These are phyloP conservation scores for Mylabris sibirica DNA, from an alignment of 2,888 invertebrate genomes.

Conservation along the genomic window DNA sequence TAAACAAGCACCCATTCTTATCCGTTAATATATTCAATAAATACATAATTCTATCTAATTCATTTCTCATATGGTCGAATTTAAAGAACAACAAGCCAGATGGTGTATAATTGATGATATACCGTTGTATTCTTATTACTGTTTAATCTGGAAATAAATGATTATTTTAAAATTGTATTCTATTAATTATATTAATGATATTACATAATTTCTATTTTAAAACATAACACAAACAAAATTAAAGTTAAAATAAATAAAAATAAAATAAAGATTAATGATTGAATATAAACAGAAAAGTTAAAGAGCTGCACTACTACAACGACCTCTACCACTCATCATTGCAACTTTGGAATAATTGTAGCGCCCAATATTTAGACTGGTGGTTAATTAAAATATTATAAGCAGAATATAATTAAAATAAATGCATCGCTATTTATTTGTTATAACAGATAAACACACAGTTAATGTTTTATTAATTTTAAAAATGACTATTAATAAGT, in stretches of 20 bases:
- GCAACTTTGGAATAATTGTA: neutral
- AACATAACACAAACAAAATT: neutral
- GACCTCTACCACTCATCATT: neutral
- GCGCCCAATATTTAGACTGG: neutral
- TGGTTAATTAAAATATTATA: no score
- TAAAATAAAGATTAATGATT: neutral
- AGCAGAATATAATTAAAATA: no score
- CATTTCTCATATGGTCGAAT: neutral
- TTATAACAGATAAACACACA: no score
- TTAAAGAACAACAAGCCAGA: neutral
- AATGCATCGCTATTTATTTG: no score
- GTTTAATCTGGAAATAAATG: neutral
- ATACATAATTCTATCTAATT: slow-evolving; percentile 1
- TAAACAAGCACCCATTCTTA: slow-evolving; percentile 69
- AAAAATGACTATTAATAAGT: no score
- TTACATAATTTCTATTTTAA: neutral
- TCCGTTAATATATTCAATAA: slow-evolving; percentile 42
- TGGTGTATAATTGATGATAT: neutral
- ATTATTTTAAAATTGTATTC: neutral
- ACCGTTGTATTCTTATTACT: no score
- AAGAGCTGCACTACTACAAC: neutral
- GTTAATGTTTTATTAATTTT: no score
- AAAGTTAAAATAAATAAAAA: neutral
- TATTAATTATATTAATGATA: neutral
- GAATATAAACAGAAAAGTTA: slow-evolving; percentile 12